Percentiles rank a stretch among this genome's conserved stretches.
Evolutionary conservation across 2,113 vertebrate genomes (phyloP).

Genomic region (Xiphophorus maculatus): DNA sequence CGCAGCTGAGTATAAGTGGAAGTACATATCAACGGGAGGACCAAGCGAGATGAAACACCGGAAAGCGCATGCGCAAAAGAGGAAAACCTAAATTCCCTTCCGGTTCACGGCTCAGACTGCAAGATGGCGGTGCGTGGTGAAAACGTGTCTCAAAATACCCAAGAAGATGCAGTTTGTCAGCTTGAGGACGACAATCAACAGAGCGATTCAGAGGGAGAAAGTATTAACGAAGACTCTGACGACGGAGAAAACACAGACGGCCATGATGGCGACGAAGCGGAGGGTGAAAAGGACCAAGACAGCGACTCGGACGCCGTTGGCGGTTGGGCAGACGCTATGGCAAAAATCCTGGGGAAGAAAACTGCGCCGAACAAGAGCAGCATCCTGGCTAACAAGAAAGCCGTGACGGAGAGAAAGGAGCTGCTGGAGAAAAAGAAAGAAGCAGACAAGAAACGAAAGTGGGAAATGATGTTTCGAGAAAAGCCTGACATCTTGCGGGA

Average conservation of each 20-base stretch:
- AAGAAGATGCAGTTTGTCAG: not conserved
- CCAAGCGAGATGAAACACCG: not conserved
- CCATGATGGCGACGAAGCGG: not conserved
- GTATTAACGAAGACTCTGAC: not conserved
- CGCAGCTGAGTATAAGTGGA: not conserved
- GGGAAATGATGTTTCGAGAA: conserved; percentile 93
- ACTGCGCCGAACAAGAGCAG: conserved; percentile 71
- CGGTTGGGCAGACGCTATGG: conserved; percentile 97
- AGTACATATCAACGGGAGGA: not conserved
- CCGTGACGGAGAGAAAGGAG: conserved; percentile 80
- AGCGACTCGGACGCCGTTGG: conserved; percentile 57
- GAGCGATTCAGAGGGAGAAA: not conserved
- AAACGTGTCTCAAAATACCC: not conserved
- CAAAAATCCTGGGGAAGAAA: conserved; percentile 90
- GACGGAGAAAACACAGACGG: not conserved
- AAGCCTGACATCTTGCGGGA: conserved; percentile 91
- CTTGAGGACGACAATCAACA: not conserved
- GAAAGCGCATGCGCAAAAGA: not conserved
- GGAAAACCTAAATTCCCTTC: not conserved
- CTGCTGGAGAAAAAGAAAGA: conserved; percentile 84
- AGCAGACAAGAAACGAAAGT: conserved; percentile 87
- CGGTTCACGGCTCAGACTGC: not conserved
- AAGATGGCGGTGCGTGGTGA: not conserved
- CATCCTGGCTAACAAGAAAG: conserved; percentile 89
- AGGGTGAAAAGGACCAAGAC: not conserved